Conservation (phyloP, 2,797 vertebrate species). For the Furcifer pardalis region DNA sequence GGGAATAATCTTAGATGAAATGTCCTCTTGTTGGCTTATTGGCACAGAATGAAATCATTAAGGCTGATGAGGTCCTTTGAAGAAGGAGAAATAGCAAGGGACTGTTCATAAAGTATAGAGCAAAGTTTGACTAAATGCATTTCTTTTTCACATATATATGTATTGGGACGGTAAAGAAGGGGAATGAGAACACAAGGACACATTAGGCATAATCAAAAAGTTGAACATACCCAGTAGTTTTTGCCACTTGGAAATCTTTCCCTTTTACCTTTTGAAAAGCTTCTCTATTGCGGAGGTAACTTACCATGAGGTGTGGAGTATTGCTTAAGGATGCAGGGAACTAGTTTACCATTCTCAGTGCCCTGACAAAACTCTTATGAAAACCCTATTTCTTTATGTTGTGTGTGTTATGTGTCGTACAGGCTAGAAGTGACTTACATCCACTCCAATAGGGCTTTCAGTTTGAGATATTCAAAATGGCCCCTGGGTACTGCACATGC, state of each 20-base stretch:
- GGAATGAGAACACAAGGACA: neutral
- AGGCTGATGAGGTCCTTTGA: neutral
- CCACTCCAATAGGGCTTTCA: neutral
- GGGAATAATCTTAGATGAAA: neutral
- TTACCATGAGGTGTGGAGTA: neutral
- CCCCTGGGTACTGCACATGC: too few relatives aligned
- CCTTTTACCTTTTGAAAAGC: neutral
- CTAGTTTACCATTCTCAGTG: neutral
- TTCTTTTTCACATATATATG: neutral
- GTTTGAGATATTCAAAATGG: neutral
- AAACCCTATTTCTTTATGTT: too few relatives aligned
- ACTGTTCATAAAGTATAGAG: conserved; percentile 15
- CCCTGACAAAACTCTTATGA: too few relatives aligned
- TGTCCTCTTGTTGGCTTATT: conserved; percentile 5
- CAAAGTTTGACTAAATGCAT: neutral
- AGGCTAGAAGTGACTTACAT: too few relatives aligned
- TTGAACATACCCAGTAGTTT: neutral
- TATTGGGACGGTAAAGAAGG: neutral
- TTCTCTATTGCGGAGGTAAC: neutral
- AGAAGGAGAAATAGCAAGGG: neutral
- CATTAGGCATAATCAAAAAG: neutral
- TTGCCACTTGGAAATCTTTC: neutral
- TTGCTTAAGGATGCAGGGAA: too few relatives aligned
- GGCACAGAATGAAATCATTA: conserved; percentile 35
- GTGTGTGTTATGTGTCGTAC: too few relatives aligned